These are phyloP conservation scores for Paralichthys olivaceus DNA, from an alignment of 2,113 vertebrate species.

Conservation along the genomic window DNA sequence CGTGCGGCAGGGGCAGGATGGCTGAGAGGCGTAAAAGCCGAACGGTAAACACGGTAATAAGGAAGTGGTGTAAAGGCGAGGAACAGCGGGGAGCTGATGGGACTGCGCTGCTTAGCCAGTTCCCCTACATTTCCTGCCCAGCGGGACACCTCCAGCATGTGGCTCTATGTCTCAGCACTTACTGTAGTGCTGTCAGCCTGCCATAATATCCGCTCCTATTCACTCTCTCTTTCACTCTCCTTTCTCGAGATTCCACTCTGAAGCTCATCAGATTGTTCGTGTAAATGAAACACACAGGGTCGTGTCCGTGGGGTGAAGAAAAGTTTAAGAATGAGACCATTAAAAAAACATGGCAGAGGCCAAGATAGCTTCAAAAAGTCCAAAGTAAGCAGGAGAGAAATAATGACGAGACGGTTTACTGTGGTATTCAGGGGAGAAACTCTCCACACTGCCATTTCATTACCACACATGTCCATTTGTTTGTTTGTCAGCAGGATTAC, in stretches of 20 bases:
- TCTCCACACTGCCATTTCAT: neutral
- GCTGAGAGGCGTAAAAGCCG: slow-evolving; percentile 89
- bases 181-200: slow-evolving; percentile 81
- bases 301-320: slow-evolving; percentile 20
- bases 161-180: slow-evolving; percentile 81
- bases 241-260: slow-evolving; percentile 44
- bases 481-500: neutral
- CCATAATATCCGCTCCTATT: slow-evolving; percentile 76
- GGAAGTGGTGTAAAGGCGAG: slow-evolving; percentile 91
- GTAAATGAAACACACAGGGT: slow-evolving; percentile 62
- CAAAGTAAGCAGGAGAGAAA: slow-evolving; percentile 10
- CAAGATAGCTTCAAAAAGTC: slow-evolving; percentile 13
- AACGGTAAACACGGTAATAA: slow-evolving; percentile 95
- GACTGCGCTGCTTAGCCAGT: slow-evolving; percentile 88
- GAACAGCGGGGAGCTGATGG: slow-evolving; percentile 94
- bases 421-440: slow-evolving; percentile 7
- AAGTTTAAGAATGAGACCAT: slow-evolving; percentile 34
- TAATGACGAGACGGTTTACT: neutral
- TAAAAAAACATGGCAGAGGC: slow-evolving; percentile 35
- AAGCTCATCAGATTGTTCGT: slow-evolving; percentile 51
- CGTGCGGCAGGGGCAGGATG: slow-evolving; percentile 76
- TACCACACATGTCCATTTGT: neutral
- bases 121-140: slow-evolving; percentile 96
- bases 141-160: slow-evolving; percentile 89
- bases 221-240: slow-evolving; percentile 39